phyloP scores from a whole-genome alignment of 2,797 vertebrate species.

The Toxotes lorentzi region DNA sequence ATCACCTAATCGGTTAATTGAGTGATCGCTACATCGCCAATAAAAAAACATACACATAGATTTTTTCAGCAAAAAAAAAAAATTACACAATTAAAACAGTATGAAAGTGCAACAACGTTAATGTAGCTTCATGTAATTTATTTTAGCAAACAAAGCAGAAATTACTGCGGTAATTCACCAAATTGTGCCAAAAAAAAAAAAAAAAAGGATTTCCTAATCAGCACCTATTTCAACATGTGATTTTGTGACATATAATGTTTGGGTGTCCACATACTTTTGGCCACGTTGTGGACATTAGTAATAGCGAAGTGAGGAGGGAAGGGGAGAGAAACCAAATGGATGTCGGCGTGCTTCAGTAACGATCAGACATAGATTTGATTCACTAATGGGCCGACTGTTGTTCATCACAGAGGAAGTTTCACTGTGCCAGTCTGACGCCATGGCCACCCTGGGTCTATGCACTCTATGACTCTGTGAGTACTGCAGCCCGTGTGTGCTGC shows the following conservation, averaged over 20 bases:
- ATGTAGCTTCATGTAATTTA: not conserved
- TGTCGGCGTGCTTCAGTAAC: not conserved
- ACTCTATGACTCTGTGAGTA: slow-evolving; percentile 97
- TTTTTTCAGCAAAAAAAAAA: not conserved
- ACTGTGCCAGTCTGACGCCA: slow-evolving; percentile 94
- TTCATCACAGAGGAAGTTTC: slow-evolving; percentile 90
- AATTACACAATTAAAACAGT: not conserved
- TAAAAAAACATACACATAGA: not conserved
- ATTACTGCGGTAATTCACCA: not conserved
- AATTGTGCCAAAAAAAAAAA: not conserved
- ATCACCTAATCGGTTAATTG: not conserved
- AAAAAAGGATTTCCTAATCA: no score
- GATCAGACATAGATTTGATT: not conserved
- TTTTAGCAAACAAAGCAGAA: not conserved
- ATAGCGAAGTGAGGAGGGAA: not conserved
- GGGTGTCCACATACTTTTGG: not conserved
- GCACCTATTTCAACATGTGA: not conserved
- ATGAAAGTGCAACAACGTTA: not conserved
- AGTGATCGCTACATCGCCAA: not conserved
- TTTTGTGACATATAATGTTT: not conserved
- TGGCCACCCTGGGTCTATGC: slow-evolving; percentile 99
- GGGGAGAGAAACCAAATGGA: not conserved
- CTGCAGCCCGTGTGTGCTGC: not conserved
- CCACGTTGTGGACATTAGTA: not conserved
- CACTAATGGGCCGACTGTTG: slow-evolving; percentile 31